These are phyloP conservation scores for Nesoenas mayeri DNA, from an alignment of 2,113 vertebrate genomes.

Conservation along the genomic window DNA sequence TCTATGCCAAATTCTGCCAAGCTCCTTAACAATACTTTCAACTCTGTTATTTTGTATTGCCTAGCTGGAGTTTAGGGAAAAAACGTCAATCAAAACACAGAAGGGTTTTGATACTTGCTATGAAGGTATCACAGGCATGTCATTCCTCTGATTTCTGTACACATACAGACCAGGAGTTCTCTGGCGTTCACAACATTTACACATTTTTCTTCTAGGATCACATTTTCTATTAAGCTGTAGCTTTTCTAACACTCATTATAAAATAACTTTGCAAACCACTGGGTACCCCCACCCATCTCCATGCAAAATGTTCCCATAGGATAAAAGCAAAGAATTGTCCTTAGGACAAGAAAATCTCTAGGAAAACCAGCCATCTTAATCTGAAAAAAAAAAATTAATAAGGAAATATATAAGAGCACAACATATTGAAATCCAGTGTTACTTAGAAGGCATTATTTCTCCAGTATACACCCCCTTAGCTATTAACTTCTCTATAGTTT, in stretches of 20 bases:
- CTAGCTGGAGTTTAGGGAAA: fast-evolving
- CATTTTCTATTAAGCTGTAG: not conserved
- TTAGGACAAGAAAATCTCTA: not conserved
- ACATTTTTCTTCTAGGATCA: not conserved
- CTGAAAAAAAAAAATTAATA: not conserved
- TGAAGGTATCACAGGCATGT: not conserved
- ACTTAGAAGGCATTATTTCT: not conserved
- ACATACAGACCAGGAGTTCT: not conserved
- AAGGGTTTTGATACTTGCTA: not conserved
- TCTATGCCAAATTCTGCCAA: not conserved
- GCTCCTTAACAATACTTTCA: not conserved
- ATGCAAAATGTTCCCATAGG: not conserved
- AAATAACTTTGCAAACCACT: not conserved
- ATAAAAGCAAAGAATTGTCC: not conserved
- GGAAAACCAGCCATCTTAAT: not conserved
- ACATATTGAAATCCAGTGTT: not conserved
- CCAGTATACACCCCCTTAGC: not conserved
- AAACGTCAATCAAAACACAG: not conserved
- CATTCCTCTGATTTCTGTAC: not conserved
- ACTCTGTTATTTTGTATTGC: not conserved
- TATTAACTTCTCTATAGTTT: not conserved
- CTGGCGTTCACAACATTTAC: not conserved
- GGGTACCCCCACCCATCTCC: not conserved
- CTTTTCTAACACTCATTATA: not conserved
- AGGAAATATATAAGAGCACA: not conserved